phyloP scores from a whole-genome alignment of 1,140 invertebrate genomes.

The Platyura marginata region DNA sequence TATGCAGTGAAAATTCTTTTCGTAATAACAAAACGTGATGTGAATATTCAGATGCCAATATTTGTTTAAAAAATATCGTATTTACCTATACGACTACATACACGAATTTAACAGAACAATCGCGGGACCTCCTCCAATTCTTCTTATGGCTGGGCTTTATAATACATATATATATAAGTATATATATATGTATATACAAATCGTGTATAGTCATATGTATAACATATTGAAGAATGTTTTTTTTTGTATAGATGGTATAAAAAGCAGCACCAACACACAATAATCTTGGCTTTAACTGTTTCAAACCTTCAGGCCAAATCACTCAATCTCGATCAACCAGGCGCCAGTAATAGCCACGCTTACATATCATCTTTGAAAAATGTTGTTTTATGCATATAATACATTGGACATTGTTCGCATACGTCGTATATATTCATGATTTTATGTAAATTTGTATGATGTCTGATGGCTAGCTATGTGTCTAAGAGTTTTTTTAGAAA shows the following conservation, averaged over 20 bases:
- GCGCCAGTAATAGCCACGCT: not conserved
- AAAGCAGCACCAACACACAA: not conserved
- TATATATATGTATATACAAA: not conserved
- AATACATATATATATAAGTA: not conserved
- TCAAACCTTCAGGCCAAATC: not conserved
- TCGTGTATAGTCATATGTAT: not conserved
- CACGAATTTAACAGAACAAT: not conserved
- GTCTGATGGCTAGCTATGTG: no score
- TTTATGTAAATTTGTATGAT: no score
- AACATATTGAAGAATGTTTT: not conserved
- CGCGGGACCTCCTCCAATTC: not conserved
- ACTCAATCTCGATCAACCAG: not conserved
- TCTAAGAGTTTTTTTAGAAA: no score
- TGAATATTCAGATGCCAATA: not conserved
- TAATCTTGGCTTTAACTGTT: no score
- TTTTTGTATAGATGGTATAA: not conserved
- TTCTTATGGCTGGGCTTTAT: not conserved
- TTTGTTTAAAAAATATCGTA: not conserved
- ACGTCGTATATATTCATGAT: no score
- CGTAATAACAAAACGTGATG: not conserved
- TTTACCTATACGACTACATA: no score
- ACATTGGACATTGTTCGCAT: no score
- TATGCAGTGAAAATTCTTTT: not conserved
- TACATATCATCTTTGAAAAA: not conserved
- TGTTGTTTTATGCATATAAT: no score